Evolutionary conservation across 2,888 invertebrate genomes (phyloP).

Genomic region (Notodonta ziczac): DNA sequence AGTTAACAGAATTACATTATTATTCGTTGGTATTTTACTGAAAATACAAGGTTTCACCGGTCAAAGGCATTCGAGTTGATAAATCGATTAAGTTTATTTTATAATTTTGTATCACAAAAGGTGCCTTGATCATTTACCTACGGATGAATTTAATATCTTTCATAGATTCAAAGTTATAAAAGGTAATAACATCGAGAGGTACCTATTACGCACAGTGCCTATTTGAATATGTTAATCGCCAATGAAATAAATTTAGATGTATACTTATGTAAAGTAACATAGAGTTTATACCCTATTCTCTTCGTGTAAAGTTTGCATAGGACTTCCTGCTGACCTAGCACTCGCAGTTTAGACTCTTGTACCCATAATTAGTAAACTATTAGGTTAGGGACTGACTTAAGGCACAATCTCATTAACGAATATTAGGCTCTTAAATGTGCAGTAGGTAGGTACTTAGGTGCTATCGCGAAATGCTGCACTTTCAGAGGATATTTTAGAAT

Average conservation of each 20-base stretch:
- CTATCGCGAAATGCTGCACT: constrained; percentile 5
- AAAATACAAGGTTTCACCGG: constrained; percentile 12
- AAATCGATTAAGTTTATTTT: constrained; percentile 48
- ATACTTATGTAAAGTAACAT: background rate
- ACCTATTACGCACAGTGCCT: no score
- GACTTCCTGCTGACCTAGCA: constrained; percentile 15
- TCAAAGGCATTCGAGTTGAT: constrained; percentile 30
- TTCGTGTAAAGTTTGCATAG: constrained; percentile 17
- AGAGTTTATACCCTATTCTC: no score
- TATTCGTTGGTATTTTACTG: constrained; percentile 18
- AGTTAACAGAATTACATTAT: constrained; percentile 24
- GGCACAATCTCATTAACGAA: constrained; percentile 29
- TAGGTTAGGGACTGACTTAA: constrained; percentile 33
- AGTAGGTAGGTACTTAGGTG: background rate
- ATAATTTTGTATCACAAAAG: constrained; percentile 45
- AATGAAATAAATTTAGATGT: background rate
- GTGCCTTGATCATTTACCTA: constrained; percentile 34
- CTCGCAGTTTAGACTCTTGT: constrained; percentile 18
- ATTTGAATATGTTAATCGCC: background rate
- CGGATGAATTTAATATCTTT: background rate
- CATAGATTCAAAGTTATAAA: background rate
- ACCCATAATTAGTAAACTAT: constrained; percentile 36
- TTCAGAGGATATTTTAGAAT: background rate
- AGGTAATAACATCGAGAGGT: no score
- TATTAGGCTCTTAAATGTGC: constrained; percentile 15